These are phyloP conservation scores for Semicossyphus pulcher DNA, from an alignment of 2,113 vertebrate genomes.

Conservation along the genomic window DNA sequence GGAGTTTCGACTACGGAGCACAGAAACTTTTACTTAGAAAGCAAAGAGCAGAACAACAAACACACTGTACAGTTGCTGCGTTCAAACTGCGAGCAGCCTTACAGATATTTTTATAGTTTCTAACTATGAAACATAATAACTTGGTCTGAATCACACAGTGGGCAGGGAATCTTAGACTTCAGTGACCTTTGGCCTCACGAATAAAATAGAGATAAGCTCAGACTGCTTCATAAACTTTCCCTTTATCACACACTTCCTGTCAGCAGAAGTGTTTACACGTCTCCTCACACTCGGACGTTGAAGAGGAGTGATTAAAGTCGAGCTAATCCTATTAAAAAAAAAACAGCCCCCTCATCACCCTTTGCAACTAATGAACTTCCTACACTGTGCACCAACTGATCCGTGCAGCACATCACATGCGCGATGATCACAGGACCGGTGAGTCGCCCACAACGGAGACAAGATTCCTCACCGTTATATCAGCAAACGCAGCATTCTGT, in stretches of 20 bases:
- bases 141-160: not conserved
- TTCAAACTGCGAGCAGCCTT: no score
- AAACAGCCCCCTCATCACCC: constrained; percentile 7
- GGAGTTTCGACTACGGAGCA: constrained; percentile 22
- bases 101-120: no score
- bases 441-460: not conserved
- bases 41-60: no score
- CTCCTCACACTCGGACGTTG: not conserved
- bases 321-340: constrained; percentile 52
- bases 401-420: constrained; percentile 34
- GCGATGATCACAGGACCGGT: constrained; percentile 28
- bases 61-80: no score
- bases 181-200: constrained; percentile 5
- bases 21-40: not conserved
- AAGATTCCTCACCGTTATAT: constrained; percentile 1
- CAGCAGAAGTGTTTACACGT: not conserved
- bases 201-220: constrained; percentile 28
- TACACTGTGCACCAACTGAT: constrained; percentile 25
- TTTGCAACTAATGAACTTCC: constrained; percentile 7
- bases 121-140: no score
- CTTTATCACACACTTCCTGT: not conserved
- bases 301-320: constrained; percentile 28
- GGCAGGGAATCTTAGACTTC: not conserved
- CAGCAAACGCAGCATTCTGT: not conserved
- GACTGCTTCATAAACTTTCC: not conserved